Conservation (phyloP, 2,113 vertebrate species). For the Noctilio leporinus region DNA sequence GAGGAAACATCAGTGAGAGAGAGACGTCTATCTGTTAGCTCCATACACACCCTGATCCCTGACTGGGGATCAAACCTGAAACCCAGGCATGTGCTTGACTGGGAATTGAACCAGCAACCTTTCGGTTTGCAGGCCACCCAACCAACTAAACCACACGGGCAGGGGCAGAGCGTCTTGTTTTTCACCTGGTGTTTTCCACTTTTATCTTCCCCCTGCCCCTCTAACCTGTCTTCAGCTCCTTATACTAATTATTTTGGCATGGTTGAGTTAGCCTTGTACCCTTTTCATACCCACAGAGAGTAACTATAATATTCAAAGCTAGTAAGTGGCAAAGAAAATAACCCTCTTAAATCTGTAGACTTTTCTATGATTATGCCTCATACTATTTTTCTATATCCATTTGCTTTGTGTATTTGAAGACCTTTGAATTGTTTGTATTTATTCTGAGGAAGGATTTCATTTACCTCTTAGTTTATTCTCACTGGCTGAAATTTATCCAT, state of each 20-base stretch:
- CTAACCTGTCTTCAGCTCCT: neutral
- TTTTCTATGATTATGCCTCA: neutral
- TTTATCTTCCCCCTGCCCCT: neutral
- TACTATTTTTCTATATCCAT: neutral
- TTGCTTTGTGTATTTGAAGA: neutral
- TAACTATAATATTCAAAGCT: neutral
- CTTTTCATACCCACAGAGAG: neutral
- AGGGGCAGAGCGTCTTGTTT: neutral
- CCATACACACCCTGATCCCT: too few species aligned
- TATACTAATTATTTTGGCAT: neutral
- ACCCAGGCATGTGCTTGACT: too few species aligned
- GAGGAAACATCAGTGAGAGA: too few species aligned
- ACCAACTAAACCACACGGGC: too few species aligned
- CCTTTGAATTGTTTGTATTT: neutral
- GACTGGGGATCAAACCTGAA: too few species aligned
- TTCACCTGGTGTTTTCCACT: neutral
- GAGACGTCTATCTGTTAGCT: too few species aligned
- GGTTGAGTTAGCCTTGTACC: neutral
- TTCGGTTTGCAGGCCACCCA: too few species aligned
- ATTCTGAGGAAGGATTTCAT: neutral
- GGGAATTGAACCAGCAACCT: too few species aligned
- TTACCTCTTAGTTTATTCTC: neutral
- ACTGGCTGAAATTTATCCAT: neutral
- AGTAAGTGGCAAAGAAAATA: neutral
- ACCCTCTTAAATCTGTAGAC: neutral